phyloP scores from a whole-genome alignment of 2,797 vertebrate genomes.

The Phataginus tetradactyla region DNA sequence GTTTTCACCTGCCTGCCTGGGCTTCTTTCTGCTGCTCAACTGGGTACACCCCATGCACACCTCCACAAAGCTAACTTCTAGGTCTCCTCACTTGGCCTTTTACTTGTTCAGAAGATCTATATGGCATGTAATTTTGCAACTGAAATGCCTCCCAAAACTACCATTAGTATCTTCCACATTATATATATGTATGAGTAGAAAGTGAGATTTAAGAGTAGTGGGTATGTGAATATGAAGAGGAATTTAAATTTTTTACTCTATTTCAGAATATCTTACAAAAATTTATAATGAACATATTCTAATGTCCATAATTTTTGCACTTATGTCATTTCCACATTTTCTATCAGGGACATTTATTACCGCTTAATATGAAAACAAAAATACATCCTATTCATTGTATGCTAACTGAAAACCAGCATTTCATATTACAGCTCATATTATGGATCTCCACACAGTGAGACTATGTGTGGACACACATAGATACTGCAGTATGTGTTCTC shows the following conservation, averaged over 20 bases:
- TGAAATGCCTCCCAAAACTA: not conserved
- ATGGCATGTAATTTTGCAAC: not conserved
- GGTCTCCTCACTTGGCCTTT: not conserved
- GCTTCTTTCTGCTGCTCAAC: not conserved
- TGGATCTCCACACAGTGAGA: not conserved
- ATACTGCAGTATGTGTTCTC: not conserved
- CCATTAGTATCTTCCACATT: not conserved
- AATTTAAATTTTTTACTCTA: not conserved
- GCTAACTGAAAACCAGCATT: not conserved
- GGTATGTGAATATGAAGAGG: not conserved
- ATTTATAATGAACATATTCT: slow-evolving; percentile 30
- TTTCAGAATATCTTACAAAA: slow-evolving; percentile 43
- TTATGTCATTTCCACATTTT: slow-evolving; percentile 27
- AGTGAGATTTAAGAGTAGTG: slow-evolving; percentile 26
- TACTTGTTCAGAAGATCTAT: slow-evolving; percentile 12
- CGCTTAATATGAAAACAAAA: slow-evolving; percentile 40
- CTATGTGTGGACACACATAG: not conserved
- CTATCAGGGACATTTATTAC: slow-evolving; percentile 14
- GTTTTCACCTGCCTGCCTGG: not conserved
- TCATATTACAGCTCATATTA: not conserved
- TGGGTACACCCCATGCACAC: not conserved
- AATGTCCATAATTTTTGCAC: not conserved
- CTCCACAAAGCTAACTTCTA: slow-evolving; percentile 5
- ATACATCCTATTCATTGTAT: not conserved
- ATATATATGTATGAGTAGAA: not conserved